A percentile compares a stretch with the other conserved stretches of the same genome.
These are phyloP conservation scores for Heterochromis multidens DNA, from an alignment of 2,113 vertebrate genomes.

Conservation along the genomic window DNA sequence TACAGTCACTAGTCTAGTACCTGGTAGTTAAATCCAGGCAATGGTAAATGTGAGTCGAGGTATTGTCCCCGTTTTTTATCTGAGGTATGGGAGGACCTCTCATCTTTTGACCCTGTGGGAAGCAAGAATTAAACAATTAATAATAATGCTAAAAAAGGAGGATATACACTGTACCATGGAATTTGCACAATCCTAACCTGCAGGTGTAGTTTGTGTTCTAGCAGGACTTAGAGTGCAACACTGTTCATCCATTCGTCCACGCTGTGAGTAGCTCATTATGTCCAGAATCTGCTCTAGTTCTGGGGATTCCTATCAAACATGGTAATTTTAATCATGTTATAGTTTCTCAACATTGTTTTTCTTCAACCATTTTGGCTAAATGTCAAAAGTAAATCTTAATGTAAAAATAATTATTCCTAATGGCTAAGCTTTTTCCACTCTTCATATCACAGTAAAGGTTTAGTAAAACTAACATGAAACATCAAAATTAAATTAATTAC, in stretches of 20 bases:
- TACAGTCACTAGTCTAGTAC: neutral
- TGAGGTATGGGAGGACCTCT: conserved; percentile 66
- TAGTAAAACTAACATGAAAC: neutral
- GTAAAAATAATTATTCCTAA: neutral
- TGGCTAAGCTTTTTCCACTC: neutral
- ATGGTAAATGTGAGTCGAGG: conserved; percentile 63
- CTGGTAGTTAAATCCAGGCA: conserved; percentile 52
- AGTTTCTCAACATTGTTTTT: neutral
- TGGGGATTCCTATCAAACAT: neutral
- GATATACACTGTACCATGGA: neutral
- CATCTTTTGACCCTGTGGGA: conserved; percentile 36
- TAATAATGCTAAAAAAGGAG: neutral
- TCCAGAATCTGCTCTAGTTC: conserved; percentile 74
- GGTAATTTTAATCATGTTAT: neutral
- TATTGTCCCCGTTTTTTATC: conserved; percentile 68
- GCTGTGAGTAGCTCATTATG: conserved; percentile 72
- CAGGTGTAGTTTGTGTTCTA: neutral
- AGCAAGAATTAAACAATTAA: neutral
- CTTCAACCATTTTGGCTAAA: neutral
- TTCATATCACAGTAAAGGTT: neutral
- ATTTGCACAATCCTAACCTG: neutral
- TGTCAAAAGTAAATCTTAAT: neutral
- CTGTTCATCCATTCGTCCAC: conserved; percentile 75
- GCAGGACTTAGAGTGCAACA: conserved; percentile 54
- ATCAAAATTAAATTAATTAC: neutral